Conservation (phyloP, 2,113 vertebrate genomes). For the Polypterus senegalus region DNA sequence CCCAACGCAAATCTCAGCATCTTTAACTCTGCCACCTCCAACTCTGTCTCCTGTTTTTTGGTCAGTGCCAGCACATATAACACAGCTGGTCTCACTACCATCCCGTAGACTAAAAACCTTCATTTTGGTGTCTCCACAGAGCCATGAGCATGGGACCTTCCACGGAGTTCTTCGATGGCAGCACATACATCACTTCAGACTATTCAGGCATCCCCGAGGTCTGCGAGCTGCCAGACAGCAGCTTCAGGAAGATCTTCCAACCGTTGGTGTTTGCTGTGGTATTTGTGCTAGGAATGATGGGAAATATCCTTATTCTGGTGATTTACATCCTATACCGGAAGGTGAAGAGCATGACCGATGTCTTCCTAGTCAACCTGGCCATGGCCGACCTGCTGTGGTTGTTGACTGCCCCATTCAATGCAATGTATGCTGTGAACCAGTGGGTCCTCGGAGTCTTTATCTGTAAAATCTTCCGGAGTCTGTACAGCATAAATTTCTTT, state of each 20-base stretch:
- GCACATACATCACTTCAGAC: not conserved
- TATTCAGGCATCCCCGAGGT: slow-evolving; percentile 17
- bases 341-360: slow-evolving; percentile 56
- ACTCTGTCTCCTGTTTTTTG: too few species aligned
- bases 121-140: too few species aligned
- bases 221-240: slow-evolving; percentile 44
- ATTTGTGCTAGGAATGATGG: slow-evolving; percentile 54
- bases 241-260: slow-evolving; percentile 51
- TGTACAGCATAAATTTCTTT: slow-evolving; percentile 73
- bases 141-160: too few species aligned
- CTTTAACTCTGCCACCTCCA: too few species aligned
- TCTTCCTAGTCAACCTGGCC: slow-evolving; percentile 75
- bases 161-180: too few species aligned
- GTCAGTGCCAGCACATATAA: too few species aligned
- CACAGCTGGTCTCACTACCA: too few species aligned
- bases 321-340: slow-evolving; percentile 58
- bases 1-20: too few species aligned
- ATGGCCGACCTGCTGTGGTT: slow-evolving; percentile 75
- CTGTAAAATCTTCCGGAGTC: slow-evolving; percentile 52
- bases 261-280: slow-evolving; percentile 49
- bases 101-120: too few species aligned
- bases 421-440: slow-evolving; percentile 26
- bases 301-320: slow-evolving; percentile 75
- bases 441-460: slow-evolving; percentile 43
- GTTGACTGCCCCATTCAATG: slow-evolving; percentile 60